phyloP scores from a whole-genome alignment of 2,113 vertebrate species.

The Charadrius vociferus region DNA sequence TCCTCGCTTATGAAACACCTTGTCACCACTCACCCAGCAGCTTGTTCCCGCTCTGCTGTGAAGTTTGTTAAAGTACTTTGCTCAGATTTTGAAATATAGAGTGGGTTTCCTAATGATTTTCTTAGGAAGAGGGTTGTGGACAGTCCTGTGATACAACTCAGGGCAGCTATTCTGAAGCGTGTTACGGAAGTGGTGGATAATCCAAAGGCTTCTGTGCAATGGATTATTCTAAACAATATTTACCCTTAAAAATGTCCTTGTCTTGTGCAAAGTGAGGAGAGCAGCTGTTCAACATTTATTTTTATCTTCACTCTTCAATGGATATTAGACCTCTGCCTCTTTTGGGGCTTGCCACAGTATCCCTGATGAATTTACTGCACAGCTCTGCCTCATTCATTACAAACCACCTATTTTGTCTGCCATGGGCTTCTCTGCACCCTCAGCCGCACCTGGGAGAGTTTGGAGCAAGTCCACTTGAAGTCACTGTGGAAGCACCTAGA shows the following conservation, averaged over 20 bases:
- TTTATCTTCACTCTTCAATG: constrained; percentile 27
- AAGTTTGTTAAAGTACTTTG: not conserved
- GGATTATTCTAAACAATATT: not conserved
- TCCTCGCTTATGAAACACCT: constrained; percentile 57
- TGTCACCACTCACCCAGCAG: constrained; percentile 20
- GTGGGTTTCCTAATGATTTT: not conserved
- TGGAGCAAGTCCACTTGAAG: not conserved
- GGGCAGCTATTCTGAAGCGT: not conserved
- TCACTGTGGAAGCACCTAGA: not conserved
- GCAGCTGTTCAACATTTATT: constrained; percentile 57
- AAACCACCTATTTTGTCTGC: not conserved
- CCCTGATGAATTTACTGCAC: not conserved
- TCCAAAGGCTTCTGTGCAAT: not conserved
- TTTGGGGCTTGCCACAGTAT: not conserved
- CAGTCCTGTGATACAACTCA: not conserved
- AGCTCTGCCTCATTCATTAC: not conserved
- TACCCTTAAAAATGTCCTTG: constrained; percentile 51
- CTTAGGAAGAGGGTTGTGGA: not conserved
- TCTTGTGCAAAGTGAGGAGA: not conserved
- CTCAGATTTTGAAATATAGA: not conserved
- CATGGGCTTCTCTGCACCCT: not conserved
- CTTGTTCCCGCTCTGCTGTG: not conserved
- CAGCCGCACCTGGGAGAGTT: not conserved
- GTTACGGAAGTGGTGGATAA: not conserved
- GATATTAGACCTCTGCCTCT: constrained; percentile 30